Evolutionary conservation across 2,797 vertebrate genomes (phyloP).

Genomic region (Lepidocolaptes lacrymiger): DNA sequence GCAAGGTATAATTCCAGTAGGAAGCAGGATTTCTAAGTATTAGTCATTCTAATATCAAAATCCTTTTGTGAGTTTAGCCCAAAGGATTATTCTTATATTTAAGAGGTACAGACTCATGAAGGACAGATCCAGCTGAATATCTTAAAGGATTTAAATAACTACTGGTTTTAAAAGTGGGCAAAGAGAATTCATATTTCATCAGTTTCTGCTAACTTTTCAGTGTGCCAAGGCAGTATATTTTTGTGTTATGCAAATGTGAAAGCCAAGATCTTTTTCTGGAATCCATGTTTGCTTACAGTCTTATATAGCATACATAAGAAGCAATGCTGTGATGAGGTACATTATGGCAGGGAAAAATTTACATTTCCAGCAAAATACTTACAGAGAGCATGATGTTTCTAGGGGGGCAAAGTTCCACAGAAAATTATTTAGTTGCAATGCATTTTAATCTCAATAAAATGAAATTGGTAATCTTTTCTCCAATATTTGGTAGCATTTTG

Average conservation of each 20-base stretch:
- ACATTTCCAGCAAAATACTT: neutral
- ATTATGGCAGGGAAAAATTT: neutral
- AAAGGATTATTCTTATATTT: slow-evolving; percentile 6
- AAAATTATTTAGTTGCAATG: neutral
- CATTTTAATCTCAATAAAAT: neutral
- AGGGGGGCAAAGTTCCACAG: neutral
- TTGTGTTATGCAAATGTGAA: slow-evolving; percentile 14
- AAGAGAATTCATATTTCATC: slow-evolving; percentile 19
- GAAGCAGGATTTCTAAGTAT: neutral
- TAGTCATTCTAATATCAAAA: slow-evolving; percentile 23
- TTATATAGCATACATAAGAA: neutral
- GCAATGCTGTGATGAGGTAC: neutral
- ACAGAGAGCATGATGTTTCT: neutral
- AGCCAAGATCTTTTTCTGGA: slow-evolving; percentile 42
- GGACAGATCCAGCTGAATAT: neutral
- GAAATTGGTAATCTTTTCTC: neutral
- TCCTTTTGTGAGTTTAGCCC: slow-evolving; percentile 5
- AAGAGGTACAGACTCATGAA: neutral
- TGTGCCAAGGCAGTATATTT: slow-evolving; percentile 32
- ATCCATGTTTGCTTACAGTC: slow-evolving; percentile 13
- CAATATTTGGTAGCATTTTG: neutral
- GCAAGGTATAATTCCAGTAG: neutral
- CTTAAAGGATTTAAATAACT: slow-evolving; percentile 37
- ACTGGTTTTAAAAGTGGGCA: neutral
- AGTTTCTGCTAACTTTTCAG: slow-evolving; percentile 5